A percentile compares a stretch with the other conserved stretches of the same genome.
These are phyloP conservation scores for Graphium colonna DNA, from an alignment of 2,888 invertebrate genomes.

Conservation along the genomic window DNA sequence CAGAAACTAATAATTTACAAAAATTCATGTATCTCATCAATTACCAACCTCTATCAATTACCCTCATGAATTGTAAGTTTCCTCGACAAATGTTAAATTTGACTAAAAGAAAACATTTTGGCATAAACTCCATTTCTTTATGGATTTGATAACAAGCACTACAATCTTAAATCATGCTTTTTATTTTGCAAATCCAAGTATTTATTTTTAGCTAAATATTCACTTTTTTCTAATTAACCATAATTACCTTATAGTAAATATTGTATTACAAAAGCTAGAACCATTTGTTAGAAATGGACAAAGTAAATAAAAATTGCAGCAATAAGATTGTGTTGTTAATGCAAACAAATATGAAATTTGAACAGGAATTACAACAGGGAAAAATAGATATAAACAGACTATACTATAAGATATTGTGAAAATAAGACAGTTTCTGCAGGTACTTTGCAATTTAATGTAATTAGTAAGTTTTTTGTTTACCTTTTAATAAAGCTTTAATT, in stretches of 20 bases:
- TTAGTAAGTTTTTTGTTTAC: no score
- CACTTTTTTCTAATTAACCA: no score
- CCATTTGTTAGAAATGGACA: neutral
- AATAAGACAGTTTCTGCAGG: neutral
- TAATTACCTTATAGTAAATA: no score
- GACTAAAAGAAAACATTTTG: conserved; percentile 37
- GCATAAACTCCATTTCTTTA: conserved; percentile 30
- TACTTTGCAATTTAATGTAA: neutral
- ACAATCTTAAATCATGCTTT: conserved; percentile 1
- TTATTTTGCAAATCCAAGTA: conserved; percentile 14
- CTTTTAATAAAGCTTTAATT: no score
- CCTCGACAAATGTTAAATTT: conserved; percentile 43
- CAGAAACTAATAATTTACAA: neutral
- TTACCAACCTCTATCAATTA: neutral
- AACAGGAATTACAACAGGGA: no score
- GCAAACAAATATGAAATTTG: no score
- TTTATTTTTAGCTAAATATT: neutral
- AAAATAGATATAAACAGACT: no score
- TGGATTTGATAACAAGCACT: conserved; percentile 29
- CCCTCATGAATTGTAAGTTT: conserved; percentile 34
- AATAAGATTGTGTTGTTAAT: no score
- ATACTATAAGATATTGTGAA: no score
- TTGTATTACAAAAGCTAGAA: no score
- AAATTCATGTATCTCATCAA: neutral
- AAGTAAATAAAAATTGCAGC: no score